These are phyloP conservation scores for Marmota flaviventris DNA, from an alignment of 2,113 vertebrate species.

Conservation along the genomic window DNA sequence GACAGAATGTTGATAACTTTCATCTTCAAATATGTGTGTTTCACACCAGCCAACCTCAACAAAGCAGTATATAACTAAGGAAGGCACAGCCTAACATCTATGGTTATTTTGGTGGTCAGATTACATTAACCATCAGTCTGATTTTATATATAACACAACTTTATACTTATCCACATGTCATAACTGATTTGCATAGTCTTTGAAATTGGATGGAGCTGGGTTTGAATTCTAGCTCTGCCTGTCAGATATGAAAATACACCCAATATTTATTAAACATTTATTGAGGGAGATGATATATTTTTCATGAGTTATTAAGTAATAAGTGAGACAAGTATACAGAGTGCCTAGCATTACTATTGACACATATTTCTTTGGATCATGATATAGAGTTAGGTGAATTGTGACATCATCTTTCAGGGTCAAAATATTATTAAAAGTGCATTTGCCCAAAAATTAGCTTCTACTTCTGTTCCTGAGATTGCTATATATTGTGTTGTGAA, in stretches of 20 bases:
- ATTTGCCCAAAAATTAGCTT: background rate
- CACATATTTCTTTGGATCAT: background rate
- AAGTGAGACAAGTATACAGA: background rate
- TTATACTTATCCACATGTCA: background rate
- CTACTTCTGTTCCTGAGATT: background rate
- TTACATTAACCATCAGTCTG: background rate
- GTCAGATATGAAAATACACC: background rate
- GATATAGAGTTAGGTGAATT: background rate
- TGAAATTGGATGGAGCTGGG: background rate
- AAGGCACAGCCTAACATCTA: background rate
- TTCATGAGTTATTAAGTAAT: background rate
- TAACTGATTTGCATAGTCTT: background rate
- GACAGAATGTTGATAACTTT: background rate
- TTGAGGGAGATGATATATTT: background rate
- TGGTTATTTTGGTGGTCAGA: background rate
- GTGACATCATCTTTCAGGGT: background rate
- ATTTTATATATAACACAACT: background rate
- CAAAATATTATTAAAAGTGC: background rate
- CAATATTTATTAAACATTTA: conserved; percentile 10
- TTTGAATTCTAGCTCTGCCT: background rate
- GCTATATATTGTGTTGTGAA: background rate
- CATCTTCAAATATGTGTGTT: background rate
- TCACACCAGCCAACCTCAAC: background rate
- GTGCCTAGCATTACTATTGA: background rate
- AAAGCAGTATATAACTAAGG: background rate